A percentile compares a stretch with the other conserved stretches of the same genome.
Evolutionary conservation across 2,888 invertebrate species (phyloP).

Genomic region (Molanna angustata): DNA sequence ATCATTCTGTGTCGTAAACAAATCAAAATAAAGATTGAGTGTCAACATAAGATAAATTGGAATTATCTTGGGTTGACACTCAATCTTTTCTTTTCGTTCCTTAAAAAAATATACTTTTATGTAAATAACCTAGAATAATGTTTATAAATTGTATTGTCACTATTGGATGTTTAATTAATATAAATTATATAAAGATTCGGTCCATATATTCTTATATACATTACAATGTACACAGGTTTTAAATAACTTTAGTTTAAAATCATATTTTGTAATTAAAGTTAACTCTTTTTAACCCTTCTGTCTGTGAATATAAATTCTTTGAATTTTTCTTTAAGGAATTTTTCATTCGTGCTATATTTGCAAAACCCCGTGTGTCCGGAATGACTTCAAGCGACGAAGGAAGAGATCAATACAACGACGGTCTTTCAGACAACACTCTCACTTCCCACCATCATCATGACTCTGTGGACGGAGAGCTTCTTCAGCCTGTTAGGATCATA

Average conservation of each 20-base stretch:
- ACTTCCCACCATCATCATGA: constrained; percentile 19
- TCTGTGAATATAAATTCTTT: not conserved
- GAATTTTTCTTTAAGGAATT: constrained; percentile 57
- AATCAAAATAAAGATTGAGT: too few species aligned
- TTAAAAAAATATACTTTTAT: too few species aligned
- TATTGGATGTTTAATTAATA: too few species aligned
- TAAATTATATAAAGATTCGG: too few species aligned
- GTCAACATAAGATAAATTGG: too few species aligned
- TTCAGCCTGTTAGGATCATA: constrained; percentile 90
- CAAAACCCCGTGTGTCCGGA: constrained; percentile 64
- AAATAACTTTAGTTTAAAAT: not conserved
- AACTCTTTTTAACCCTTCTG: not conserved
- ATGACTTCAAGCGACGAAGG: constrained; percentile 36
- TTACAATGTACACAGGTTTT: not conserved
- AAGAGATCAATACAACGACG: constrained; percentile 34
- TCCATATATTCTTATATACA: too few species aligned
- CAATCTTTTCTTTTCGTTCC: too few species aligned
- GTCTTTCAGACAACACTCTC: constrained; percentile 31
- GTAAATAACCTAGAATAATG: too few species aligned
- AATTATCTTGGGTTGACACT: too few species aligned
- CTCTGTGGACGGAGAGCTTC: constrained; percentile 45
- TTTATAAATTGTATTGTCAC: too few species aligned
- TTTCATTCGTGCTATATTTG: constrained; percentile 94
- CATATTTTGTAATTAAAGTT: not conserved
- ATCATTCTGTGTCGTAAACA: too few species aligned